Percentiles rank a stretch among this genome's conserved stretches.
Evolutionary conservation across 2,797 vertebrate species (phyloP).

Genomic region (Lutjanus argentimaculatus): DNA sequence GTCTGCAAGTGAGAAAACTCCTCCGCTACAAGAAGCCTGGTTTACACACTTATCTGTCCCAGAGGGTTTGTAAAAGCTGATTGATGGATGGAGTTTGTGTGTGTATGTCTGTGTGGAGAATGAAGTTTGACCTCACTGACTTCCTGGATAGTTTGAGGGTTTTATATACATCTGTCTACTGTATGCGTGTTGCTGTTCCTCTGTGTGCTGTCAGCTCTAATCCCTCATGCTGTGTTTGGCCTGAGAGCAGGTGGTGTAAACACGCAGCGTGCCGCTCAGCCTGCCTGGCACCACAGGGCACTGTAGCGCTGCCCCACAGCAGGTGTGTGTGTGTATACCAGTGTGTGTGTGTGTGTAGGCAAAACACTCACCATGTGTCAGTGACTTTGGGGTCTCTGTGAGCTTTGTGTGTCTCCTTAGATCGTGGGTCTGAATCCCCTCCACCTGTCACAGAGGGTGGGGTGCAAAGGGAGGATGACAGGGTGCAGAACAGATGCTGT

Average conservation of each 20-base stretch:
- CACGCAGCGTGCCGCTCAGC: conserved; percentile 65
- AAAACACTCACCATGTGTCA: conserved; percentile 71
- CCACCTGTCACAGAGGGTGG: conserved; percentile 85
- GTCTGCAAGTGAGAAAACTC: conserved; percentile 16
- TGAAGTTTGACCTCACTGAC: conserved; percentile 54
- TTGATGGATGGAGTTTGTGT: conserved; percentile 30
- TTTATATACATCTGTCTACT: conserved; percentile 53
- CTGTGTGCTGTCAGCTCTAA: conserved; percentile 62
- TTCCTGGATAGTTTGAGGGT: conserved; percentile 32
- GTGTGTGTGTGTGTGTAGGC: conserved; percentile 10
- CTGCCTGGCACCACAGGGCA: conserved; percentile 73
- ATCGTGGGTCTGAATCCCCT: conserved; percentile 70
- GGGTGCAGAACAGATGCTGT: conserved; percentile 84
- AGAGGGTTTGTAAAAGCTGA: conserved; percentile 32
- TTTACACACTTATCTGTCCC: conserved; percentile 37
- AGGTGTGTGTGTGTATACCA: conserved; percentile 67
- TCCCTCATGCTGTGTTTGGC: conserved; percentile 74
- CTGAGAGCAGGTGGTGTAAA: conserved; percentile 82
- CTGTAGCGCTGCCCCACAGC: conserved; percentile 70
- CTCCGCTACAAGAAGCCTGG: conserved; percentile 9
- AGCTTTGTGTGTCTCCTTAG: conserved; percentile 53
- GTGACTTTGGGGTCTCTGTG: conserved; percentile 53
- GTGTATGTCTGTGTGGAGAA: conserved; percentile 22
- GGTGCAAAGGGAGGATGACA: conserved; percentile 73
- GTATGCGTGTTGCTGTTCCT: conserved; percentile 52